Percentiles rank a stretch among this genome's conserved stretches.
Conservation (phyloP, 2,113 vertebrate species). For the Labeo rohita region DNA sequence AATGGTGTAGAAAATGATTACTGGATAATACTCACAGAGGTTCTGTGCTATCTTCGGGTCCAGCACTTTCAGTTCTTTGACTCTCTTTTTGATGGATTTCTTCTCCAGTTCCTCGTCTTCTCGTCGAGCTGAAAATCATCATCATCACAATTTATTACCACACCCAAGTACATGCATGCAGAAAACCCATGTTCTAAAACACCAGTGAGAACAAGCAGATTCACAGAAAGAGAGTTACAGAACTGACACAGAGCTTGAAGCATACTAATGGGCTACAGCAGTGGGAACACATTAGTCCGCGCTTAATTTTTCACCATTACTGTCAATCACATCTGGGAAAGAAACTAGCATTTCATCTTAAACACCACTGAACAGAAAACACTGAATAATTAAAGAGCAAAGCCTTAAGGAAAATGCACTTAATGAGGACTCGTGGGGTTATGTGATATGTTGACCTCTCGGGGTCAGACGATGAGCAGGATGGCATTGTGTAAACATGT, state of each 20-base stretch:
- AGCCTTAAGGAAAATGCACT: neutral
- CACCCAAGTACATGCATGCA: neutral
- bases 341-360: conserved; percentile 11
- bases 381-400: conserved; percentile 54
- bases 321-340: conserved; percentile 44
- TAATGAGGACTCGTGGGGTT: conserved; percentile 54
- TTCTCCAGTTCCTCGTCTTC: conserved; percentile 86
- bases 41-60: conserved; percentile 97
- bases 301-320: conserved; percentile 46
- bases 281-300: conserved; percentile 19
- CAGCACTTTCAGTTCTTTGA: conserved; percentile 95
- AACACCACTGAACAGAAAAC: conserved; percentile 43
- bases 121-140: conserved; percentile 79
- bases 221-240: conserved; percentile 25
- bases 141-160: conserved; percentile 26
- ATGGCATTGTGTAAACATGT: conserved; percentile 49
- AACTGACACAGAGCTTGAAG: conserved; percentile 28
- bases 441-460: conserved; percentile 44
- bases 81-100: conserved; percentile 89
- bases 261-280: conserved; percentile 36
- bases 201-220: neutral
- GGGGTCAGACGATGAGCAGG: conserved; percentile 44
- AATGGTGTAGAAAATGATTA: neutral
- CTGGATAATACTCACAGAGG: conserved; percentile 85
- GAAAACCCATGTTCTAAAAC: conserved; percentile 1